These are phyloP conservation scores for Pseudomyrmex flavicornis DNA, from an alignment of 1,140 invertebrate species.

Conservation along the genomic window DNA sequence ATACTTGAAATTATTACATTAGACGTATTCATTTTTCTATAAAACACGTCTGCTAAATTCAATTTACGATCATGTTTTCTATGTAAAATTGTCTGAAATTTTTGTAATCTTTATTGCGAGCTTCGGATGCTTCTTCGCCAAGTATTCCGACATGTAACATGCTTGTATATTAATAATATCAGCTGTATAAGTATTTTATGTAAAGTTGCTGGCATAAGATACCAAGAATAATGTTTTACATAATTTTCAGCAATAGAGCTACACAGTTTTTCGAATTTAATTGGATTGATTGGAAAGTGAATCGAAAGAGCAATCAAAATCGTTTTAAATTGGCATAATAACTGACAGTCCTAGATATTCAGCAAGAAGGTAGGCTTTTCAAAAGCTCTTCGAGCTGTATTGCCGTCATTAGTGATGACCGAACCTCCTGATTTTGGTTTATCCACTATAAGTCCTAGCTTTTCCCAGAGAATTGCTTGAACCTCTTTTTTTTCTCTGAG, in stretches of 20 bases:
- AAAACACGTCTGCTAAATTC: background rate
- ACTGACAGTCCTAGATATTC: background rate
- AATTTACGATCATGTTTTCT: background rate
- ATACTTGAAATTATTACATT: background rate
- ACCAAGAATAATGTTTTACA: background rate
- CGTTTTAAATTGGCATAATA: background rate
- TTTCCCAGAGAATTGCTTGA: conserved; percentile 20
- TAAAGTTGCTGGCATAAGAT: background rate
- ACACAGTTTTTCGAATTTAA: background rate
- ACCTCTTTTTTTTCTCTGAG: background rate
- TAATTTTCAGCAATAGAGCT: background rate
- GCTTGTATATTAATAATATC: background rate
- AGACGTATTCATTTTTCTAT: background rate
- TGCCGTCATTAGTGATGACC: conserved; percentile 13
- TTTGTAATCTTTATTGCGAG: background rate
- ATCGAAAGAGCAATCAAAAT: conserved; percentile 5
- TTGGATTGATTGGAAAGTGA: background rate
- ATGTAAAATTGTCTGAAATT: background rate
- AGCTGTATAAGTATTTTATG: conserved; percentile 35
- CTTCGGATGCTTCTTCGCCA: background rate
- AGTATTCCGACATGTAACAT: conserved; percentile 5
- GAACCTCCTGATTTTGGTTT: background rate
- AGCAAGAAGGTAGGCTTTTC: background rate
- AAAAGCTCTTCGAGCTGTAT: conserved; percentile 21
- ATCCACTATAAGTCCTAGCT: background rate